Percentiles rank a stretch among this genome's conserved stretches.
Conservation (phyloP, 2,888 invertebrate species). For the Drosophila austrosaltans region DNA sequence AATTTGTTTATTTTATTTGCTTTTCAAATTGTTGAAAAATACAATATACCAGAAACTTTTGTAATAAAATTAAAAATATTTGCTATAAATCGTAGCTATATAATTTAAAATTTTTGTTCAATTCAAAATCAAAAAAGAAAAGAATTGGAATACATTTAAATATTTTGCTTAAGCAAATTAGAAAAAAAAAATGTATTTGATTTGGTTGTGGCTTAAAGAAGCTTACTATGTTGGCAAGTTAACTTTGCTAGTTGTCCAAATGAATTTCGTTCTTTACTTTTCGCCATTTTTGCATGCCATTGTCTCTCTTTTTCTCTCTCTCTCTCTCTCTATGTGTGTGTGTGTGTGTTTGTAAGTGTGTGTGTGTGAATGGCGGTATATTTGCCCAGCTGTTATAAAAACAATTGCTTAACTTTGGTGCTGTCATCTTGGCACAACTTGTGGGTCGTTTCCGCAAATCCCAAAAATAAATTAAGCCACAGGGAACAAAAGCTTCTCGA, state of each 20-base stretch:
- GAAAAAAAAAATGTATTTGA: background rate
- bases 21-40: background rate
- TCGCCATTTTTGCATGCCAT: slow-evolving; percentile 3
- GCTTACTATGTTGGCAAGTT: slow-evolving; percentile 13
- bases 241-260: slow-evolving; percentile 16
- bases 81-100: no score
- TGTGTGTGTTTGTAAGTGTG: slow-evolving; percentile 2
- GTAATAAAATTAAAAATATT: background rate
- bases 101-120: background rate
- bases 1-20: background rate
- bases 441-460: slow-evolving; percentile 19
- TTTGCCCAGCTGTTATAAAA: slow-evolving; percentile 21
- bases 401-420: slow-evolving; percentile 17
- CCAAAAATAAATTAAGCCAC: slow-evolving; percentile 23
- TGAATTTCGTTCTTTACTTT: slow-evolving; percentile 6
- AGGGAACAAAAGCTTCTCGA: slow-evolving; percentile 21
- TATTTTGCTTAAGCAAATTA: slow-evolving; percentile 12
- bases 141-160: background rate
- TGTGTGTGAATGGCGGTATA: slow-evolving; percentile 11
- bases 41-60: no score
- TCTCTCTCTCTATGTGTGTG: background rate
- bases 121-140: background rate
- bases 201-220: slow-evolving; percentile 13
- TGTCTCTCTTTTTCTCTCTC: background rate
- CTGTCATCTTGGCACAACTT: slow-evolving; percentile 16